Percentiles rank a stretch among this genome's conserved stretches.
Evolutionary conservation across 1,140 invertebrate species (phyloP).

Genomic region (Argopecten irradians): DNA sequence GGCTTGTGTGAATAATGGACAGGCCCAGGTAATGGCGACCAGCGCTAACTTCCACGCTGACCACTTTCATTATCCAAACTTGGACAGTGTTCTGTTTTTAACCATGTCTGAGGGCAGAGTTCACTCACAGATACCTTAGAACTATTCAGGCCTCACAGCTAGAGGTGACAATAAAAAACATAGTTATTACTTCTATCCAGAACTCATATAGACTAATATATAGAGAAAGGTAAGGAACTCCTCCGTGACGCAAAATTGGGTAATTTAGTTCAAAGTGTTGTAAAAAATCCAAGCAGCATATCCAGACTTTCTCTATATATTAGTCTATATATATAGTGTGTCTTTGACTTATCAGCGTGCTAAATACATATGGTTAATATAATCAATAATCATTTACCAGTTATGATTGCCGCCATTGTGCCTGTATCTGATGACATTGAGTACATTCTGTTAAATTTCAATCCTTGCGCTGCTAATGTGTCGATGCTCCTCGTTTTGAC

Average conservation of each 20-base stretch:
- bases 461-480: conserved; percentile 63
- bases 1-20: conserved; percentile 53
- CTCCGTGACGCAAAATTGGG: too few species aligned
- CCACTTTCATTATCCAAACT: conserved; percentile 60
- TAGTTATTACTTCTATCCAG: too few species aligned
- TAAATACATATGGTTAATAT: too few species aligned
- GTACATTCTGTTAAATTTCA: conserved; percentile 58
- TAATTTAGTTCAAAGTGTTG: too few species aligned
- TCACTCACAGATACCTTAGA: conserved; percentile 55
- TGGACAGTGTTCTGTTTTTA: conserved; percentile 57
- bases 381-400: too few species aligned
- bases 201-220: too few species aligned
- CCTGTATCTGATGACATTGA: conserved; percentile 46
- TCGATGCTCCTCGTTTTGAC: conserved; percentile 74
- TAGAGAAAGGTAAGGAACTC: too few species aligned
- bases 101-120: conserved; percentile 62
- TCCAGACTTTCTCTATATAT: too few species aligned
- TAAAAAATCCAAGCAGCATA: too few species aligned
- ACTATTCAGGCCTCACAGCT: conserved; percentile 50
- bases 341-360: too few species aligned
- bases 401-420: conserved; percentile 40
- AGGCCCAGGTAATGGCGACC: conserved; percentile 62
- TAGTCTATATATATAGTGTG: too few species aligned
- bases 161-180: conserved; percentile 13
- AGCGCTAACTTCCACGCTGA: conserved; percentile 64